Evolutionary conservation across 2,888 invertebrate species (phyloP).

Genomic region (Abrostola triplasia): DNA sequence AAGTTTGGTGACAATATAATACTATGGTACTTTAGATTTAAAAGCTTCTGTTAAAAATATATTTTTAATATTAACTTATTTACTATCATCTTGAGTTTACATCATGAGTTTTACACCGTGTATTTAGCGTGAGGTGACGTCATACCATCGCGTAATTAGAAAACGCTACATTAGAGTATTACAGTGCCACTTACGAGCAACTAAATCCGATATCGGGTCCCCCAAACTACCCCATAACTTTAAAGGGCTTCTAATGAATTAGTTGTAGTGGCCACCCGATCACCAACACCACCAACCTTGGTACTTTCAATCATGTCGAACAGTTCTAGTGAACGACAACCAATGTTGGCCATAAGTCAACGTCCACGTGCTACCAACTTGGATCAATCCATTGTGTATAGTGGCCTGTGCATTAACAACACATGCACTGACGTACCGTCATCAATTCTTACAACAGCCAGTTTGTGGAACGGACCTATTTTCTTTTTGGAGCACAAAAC

Average conservation of each 20-base stretch:
- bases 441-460: background rate
- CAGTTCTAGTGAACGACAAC: background rate
- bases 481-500: background rate
- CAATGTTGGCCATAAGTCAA: conserved; percentile 10
- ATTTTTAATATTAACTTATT: too few relatives aligned
- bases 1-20: too few relatives aligned
- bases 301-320: conserved; percentile 15
- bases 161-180: conserved; percentile 1
- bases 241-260: conserved; percentile 2
- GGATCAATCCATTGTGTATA: conserved; percentile 8
- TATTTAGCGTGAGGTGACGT: background rate
- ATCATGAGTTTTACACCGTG: too few relatives aligned
- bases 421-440: background rate
- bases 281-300: background rate
- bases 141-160: background rate
- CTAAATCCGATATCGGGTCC: conserved; percentile 2
- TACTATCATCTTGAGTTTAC: too few relatives aligned
- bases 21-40: too few relatives aligned
- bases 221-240: conserved; percentile 4
- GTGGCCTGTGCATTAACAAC: background rate
- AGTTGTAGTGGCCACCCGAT: background rate
- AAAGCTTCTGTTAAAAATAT: too few relatives aligned
- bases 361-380: conserved; percentile 7
- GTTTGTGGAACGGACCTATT: background rate
- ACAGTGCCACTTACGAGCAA: background rate